Conservation (phyloP, 2,113 vertebrate species). For the Patagioenas fasciata region DNA sequence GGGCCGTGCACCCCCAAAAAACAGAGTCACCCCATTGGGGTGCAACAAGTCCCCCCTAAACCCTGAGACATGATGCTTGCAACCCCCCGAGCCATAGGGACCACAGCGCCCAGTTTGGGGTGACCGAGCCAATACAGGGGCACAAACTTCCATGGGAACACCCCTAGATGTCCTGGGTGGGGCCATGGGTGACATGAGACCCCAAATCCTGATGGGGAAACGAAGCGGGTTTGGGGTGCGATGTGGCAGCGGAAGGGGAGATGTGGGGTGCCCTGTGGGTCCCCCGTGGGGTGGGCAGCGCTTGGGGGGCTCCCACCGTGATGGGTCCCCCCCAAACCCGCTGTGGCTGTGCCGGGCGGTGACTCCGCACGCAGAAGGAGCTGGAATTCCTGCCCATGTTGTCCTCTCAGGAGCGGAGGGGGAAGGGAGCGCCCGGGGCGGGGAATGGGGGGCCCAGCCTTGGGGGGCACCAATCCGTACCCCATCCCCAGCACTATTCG, state of each 20-base stretch:
- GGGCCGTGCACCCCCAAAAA: not conserved
- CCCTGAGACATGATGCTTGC: rapidly evolving
- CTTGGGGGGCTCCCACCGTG: not conserved
- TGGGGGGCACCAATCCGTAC: not conserved
- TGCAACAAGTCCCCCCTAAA: not conserved
- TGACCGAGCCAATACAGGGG: not conserved
- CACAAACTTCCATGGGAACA: no score
- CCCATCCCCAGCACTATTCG: not conserved
- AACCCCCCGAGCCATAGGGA: not conserved
- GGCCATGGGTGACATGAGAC: not conserved
- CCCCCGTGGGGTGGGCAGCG: not conserved
- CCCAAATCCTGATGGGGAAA: not conserved
- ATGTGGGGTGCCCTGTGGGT: not conserved
- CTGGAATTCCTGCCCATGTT: not conserved
- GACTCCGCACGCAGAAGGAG: not conserved
- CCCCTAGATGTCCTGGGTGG: not conserved
- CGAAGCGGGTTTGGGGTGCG: not conserved
- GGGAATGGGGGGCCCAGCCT: not conserved
- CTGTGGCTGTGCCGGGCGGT: not conserved
- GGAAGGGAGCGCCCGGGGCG: no score
- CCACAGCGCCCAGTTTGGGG: not conserved
- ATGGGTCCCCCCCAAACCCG: no score
- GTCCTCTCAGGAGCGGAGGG: not conserved
- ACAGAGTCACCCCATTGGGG: not conserved
- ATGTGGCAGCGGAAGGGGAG: not conserved